Evolutionary conservation across 2,113 vertebrate species (phyloP).

Genomic region (Xiphophorus maculatus): DNA sequence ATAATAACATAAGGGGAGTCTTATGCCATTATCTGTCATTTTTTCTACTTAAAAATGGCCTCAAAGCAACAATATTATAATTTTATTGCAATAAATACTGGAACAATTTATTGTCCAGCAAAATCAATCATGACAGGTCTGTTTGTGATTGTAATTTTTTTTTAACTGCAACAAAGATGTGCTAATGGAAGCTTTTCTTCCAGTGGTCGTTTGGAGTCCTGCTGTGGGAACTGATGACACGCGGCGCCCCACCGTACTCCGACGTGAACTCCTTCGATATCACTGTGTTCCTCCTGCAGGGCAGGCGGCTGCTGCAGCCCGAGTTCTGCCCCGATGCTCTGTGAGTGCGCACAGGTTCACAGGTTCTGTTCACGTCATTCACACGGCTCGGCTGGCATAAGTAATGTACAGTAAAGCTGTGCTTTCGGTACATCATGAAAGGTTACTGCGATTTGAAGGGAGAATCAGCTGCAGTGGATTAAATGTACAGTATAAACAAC

Average conservation of each 20-base stretch:
- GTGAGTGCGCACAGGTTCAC: constrained; percentile 80
- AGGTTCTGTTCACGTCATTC: constrained; percentile 9
- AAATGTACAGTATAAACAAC: constrained; percentile 4
- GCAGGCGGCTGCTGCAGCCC: constrained; percentile 93
- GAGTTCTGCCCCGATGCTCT: constrained; percentile 96
- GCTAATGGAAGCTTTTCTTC: neutral
- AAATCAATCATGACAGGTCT: too few species aligned
- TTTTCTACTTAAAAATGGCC: too few species aligned
- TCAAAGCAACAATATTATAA: too few species aligned
- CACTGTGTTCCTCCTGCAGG: constrained; percentile 94
- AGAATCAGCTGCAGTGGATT: neutral
- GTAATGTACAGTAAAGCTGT: constrained; percentile 1
- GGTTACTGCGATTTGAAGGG: neutral
- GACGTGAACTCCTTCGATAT: constrained; percentile 99
- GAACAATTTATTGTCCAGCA: too few species aligned
- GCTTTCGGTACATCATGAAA: constrained; percentile 21
- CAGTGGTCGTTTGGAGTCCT: constrained; percentile 92
- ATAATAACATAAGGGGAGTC: too few species aligned
- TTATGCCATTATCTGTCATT: too few species aligned
- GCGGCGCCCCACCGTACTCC: constrained; percentile 95
- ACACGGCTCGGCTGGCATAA: neutral
- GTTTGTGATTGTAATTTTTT: neutral
- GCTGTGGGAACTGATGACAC: constrained; percentile 98
- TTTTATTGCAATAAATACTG: too few species aligned
- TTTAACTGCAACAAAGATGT: neutral